Conservation (phyloP, 2,113 vertebrate genomes). For the Eonycteris spelaea region DNA sequence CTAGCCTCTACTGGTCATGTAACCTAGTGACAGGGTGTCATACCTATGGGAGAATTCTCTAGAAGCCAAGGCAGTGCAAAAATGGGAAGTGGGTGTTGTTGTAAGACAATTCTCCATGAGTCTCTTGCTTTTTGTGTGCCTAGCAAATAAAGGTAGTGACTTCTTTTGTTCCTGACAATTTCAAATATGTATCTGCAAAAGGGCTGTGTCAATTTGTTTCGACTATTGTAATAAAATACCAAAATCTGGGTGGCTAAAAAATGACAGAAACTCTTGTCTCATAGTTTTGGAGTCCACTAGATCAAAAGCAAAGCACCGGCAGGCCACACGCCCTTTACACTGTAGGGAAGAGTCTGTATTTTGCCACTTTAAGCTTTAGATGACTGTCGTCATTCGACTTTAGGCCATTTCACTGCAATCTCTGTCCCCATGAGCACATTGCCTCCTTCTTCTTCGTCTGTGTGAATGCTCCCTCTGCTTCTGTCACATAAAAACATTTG, state of each 20-base stretch:
- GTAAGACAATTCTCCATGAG: not conserved
- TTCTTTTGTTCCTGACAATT: not conserved
- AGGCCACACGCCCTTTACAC: not conserved
- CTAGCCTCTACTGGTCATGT: not conserved
- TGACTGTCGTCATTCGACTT: not conserved
- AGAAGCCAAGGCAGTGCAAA: not conserved
- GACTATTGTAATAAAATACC: not conserved
- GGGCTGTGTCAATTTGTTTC: not conserved
- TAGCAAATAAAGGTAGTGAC: not conserved
- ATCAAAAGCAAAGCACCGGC: not conserved
- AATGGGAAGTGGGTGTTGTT: not conserved
- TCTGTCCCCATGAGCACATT: not conserved
- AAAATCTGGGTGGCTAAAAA: not conserved
- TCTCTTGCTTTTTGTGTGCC: not conserved
- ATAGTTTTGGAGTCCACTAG: not conserved
- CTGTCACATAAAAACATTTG: not conserved
- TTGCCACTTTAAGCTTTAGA: not conserved
- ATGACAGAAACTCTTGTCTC: not conserved
- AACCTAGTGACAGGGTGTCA: not conserved
- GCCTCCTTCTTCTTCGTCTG: not conserved
- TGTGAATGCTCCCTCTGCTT: not conserved
- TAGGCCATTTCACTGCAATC: not conserved
- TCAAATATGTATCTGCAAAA: not conserved
- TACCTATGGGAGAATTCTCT: not conserved
- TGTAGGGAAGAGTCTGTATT: not conserved